Evolutionary conservation across 2,888 invertebrate genomes (phyloP), one percentile per base, ranked within the genome.

Genomic region (Saturnia japonica): DNA sequence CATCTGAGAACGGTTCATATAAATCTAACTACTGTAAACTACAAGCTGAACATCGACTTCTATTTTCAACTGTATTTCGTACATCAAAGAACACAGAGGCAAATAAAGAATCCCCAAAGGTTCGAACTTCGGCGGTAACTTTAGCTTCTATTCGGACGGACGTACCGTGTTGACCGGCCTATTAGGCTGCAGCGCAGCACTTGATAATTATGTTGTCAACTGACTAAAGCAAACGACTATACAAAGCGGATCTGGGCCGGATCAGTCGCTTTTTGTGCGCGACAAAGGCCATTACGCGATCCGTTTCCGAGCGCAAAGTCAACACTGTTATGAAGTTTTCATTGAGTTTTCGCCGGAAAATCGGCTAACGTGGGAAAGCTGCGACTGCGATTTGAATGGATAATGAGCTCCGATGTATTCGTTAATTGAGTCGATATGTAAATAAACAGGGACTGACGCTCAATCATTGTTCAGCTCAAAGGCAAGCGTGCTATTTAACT

Each of bases 291-390:
- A 92, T 91, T 92, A 90, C 88, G 87, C 87, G 89, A 91, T 90
- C 87, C 86, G 89, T 90, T 92, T 88, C 85, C 87, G 86, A 90
- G 85, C 85, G 81, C 79, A 89, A 89, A 92, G 90, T 91, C 91
- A 91, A 91, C 89, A 89, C 88, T 84, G 91, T 89, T 91, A 93
- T 91, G 90, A 91, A 93, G 89, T 91, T 91, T 90, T 84, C 90
- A 90, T 88, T 85, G 88, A 86, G 88, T 88, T 89, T 87, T 86
- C 88, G 80, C 80, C 80, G 84, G 85, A 85, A 91, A 90, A 91
- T 89, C 88, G 85, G 86, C 88, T 89, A 89, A 90, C 88, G 89
- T 88, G 87, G 87, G 84, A 88, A 85, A 85, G 84, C 87, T 87
- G 85, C 83, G 84, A 88, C 85, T 89, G 88, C 88, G 87, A 89